Evolutionary conservation across 2,888 invertebrate species (phyloP).

Genomic region (Crepidodera aurea): DNA sequence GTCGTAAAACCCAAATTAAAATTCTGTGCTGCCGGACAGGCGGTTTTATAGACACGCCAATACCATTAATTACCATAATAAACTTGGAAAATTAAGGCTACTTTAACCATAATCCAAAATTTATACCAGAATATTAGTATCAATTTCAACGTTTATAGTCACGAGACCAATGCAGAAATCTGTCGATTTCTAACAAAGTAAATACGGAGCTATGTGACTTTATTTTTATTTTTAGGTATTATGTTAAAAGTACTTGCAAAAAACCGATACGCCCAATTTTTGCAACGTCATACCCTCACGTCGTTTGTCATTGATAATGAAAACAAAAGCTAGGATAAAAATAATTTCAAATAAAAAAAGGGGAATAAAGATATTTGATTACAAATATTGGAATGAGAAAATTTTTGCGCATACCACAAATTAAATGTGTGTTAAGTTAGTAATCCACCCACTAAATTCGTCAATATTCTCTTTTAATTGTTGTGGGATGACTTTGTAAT

Average conservation of each 20-base stretch:
- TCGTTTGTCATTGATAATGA: constrained; percentile 15
- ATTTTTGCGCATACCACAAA: not conserved
- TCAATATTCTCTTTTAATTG: too few species aligned
- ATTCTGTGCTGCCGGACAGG: not conserved
- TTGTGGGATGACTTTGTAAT: too few species aligned
- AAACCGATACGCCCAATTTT: constrained; percentile 25
- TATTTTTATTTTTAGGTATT: constrained; percentile 19
- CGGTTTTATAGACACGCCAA: not conserved
- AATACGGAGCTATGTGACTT: not conserved
- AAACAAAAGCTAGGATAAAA: constrained; percentile 20
- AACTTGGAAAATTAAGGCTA: not conserved
- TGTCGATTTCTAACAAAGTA: constrained; percentile 2
- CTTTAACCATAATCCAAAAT: not conserved
- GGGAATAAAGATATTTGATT: not conserved
- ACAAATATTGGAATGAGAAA: not conserved
- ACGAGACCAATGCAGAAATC: not conserved
- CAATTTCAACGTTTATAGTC: not conserved
- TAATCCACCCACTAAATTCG: not conserved
- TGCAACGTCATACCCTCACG: constrained; percentile 22
- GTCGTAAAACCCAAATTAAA: not conserved
- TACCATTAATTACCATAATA: not conserved
- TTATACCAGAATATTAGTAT: not conserved
- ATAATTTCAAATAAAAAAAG: not conserved
- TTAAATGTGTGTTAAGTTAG: not conserved
- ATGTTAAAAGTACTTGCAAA: constrained; percentile 8